phyloP scores from a whole-genome alignment of 2,797 vertebrate genomes.

The Epinephelus coioides region DNA sequence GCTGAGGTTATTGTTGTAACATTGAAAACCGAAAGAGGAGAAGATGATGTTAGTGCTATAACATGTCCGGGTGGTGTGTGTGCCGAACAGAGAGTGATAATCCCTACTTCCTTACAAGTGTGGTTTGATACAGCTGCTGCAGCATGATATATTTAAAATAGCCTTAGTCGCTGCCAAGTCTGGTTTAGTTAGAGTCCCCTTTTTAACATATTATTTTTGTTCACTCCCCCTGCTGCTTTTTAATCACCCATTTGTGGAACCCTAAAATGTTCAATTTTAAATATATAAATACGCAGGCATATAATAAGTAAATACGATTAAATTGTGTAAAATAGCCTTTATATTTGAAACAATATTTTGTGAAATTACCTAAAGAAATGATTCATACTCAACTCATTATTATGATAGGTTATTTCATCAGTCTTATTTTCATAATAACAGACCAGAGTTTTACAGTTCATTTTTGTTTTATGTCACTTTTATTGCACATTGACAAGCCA shows the following conservation, averaged over 20 bases:
- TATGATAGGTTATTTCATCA: too few species aligned
- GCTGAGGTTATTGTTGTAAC: not conserved
- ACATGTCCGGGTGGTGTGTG: not conserved
- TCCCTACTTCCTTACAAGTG: not conserved
- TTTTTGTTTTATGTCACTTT: too few species aligned
- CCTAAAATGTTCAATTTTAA: not conserved
- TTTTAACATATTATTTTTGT: not conserved
- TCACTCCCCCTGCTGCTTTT: not conserved
- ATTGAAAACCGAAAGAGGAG: not conserved
- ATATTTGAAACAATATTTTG: not conserved
- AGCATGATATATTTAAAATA: not conserved
- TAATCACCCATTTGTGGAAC: not conserved
- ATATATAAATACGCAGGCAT: not conserved
- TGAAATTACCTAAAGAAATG: not conserved
- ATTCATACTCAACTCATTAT: not conserved
- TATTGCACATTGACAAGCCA: not conserved
- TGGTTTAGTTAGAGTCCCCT: too few species aligned
- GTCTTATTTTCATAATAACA: too few species aligned
- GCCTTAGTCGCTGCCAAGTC: not conserved
- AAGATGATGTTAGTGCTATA: not conserved
- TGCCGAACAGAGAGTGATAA: not conserved
- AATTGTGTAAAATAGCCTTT: not conserved
- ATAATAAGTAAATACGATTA: not conserved
- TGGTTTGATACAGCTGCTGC: conserved; percentile 6
- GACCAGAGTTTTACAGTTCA: too few species aligned